phyloP scores from a whole-genome alignment of 2,113 vertebrate genomes.

The Hippoglossus stenolepis region DNA sequence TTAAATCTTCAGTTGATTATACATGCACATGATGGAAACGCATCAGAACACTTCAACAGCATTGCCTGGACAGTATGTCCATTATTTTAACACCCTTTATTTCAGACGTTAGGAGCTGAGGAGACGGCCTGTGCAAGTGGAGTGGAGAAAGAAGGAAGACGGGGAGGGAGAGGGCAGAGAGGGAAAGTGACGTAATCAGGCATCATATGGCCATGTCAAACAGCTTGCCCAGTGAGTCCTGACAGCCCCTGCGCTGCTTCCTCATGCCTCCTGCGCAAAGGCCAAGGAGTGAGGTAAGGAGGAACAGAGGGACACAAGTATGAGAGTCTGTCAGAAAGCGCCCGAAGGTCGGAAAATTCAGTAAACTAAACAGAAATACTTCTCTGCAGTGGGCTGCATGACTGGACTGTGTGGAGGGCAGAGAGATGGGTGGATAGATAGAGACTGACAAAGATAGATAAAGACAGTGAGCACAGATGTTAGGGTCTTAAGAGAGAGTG shows the following conservation, averaged over 20 bases:
- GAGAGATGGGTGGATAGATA: conserved; percentile 24
- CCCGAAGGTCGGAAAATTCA: conserved; percentile 79
- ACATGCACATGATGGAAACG: background rate
- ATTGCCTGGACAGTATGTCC: no score
- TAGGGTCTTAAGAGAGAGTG: no score
- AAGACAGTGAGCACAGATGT: background rate
- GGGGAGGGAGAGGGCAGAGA: conserved; percentile 17
- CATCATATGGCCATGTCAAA: conserved; percentile 61
- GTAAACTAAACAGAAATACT: conserved; percentile 73
- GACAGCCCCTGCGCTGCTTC: conserved; percentile 59
- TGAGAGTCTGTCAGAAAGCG: conserved; percentile 71
- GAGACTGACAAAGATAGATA: conserved; percentile 27
- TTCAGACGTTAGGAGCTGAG: conserved; percentile 4
- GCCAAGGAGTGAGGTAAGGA: conserved; percentile 66
- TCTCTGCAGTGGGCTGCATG: conserved; percentile 54
- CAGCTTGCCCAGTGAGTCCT: conserved; percentile 54
- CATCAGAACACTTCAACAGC: no score
- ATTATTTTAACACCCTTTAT: background rate
- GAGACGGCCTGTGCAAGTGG: background rate
- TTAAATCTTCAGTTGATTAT: background rate
- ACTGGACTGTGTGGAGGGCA: conserved; percentile 38
- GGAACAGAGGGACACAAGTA: conserved; percentile 60
- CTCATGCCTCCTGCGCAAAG: conserved; percentile 51
- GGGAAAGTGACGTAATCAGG: conserved; percentile 47
- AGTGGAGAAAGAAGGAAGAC: conserved; percentile 18